A percentile compares a stretch with the other conserved stretches of the same genome.
phyloP scores from a whole-genome alignment of 2,797 vertebrate genomes.

The Adelosebastes latens region DNA sequence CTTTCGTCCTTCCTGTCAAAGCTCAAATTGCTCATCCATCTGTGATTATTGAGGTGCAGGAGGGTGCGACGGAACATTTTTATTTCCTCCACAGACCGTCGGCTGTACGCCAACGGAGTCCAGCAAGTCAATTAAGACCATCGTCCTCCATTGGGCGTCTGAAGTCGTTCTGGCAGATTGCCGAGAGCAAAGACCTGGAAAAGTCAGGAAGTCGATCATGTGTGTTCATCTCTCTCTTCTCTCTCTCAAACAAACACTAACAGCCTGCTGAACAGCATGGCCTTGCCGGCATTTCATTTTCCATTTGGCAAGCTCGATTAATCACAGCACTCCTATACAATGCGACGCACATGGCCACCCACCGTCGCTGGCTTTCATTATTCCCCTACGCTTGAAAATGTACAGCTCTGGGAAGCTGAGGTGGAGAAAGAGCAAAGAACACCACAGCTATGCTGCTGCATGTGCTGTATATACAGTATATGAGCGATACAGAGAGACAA shows the following conservation, averaged over 20 bases:
- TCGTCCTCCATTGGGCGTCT: slow-evolving; percentile 49
- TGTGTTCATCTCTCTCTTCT: slow-evolving; percentile 61
- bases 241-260: slow-evolving; percentile 63
- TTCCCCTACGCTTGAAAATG: slow-evolving; percentile 53
- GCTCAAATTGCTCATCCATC: slow-evolving; percentile 52
- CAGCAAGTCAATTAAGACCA: slow-evolving; percentile 69
- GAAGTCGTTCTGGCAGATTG: slow-evolving; percentile 50
- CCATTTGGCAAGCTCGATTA: slow-evolving; percentile 84
- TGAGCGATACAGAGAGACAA: slow-evolving; percentile 20
- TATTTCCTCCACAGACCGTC: slow-evolving; percentile 41
- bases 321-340: slow-evolving; percentile 76
- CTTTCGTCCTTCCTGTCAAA: slow-evolving; percentile 17
- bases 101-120: slow-evolving; percentile 43
- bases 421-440: slow-evolving; percentile 25
- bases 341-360: slow-evolving; percentile 67
- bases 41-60: slow-evolving; percentile 49
- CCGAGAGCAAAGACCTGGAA: slow-evolving; percentile 56
- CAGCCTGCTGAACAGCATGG: slow-evolving; percentile 61
- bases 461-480: neutral
- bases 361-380: slow-evolving; percentile 66
- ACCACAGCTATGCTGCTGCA: neutral
- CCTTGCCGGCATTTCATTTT: slow-evolving; percentile 78
- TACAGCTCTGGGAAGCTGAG: slow-evolving; percentile 31
- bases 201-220: slow-evolving; percentile 68
- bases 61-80: slow-evolving; percentile 34